Conservation (phyloP, 2,888 invertebrate species). For the Teleogryllus oceanicus region DNA sequence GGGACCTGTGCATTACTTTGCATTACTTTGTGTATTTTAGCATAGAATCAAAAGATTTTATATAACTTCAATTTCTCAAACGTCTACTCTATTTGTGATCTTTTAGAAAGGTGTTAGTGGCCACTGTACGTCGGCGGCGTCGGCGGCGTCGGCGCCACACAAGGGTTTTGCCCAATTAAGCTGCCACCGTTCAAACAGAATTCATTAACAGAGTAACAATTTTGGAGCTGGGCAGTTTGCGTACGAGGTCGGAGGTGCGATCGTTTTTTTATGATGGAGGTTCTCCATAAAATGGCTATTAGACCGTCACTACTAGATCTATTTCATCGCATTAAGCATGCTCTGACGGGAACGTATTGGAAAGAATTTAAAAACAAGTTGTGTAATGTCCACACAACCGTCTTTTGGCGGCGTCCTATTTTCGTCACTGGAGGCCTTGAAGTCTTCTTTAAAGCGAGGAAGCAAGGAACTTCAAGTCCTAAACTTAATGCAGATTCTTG, state of each 20-base stretch:
- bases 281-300: constrained; percentile 6
- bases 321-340: background rate
- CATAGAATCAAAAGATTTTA: too few relatives aligned
- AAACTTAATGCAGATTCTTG: too few relatives aligned
- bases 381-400: background rate
- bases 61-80: too few relatives aligned
- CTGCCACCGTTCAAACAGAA: constrained; percentile 3
- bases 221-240: background rate
- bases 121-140: background rate
- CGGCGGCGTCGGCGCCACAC: background rate
- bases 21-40: too few relatives aligned
- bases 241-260: background rate
- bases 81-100: too few relatives aligned
- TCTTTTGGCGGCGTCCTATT: too few relatives aligned
- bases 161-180: constrained; percentile 10
- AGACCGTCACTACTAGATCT: constrained; percentile 1
- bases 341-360: background rate
- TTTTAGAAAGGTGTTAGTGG: too few relatives aligned
- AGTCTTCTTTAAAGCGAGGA: too few relatives aligned
- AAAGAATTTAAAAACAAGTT: background rate
- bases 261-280: constrained; percentile 6
- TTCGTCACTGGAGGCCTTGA: too few relatives aligned
- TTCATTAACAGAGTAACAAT: background rate
- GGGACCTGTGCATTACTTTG: too few relatives aligned
- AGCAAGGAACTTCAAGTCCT: too few relatives aligned